Evolutionary conservation across 1,140 invertebrate genomes (phyloP).

Genomic region (Heliothis virescens): DNA sequence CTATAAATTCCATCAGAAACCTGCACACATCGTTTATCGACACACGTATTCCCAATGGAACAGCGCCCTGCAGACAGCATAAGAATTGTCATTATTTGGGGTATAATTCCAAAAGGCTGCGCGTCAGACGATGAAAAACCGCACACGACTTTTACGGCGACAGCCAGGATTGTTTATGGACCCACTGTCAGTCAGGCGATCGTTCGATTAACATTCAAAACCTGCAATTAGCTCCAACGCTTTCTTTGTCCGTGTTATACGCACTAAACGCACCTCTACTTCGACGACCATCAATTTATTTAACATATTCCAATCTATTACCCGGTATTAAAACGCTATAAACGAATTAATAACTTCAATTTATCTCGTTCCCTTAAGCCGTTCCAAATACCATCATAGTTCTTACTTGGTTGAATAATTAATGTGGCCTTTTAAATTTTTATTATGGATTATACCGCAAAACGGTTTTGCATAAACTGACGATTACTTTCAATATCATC

Average conservation of each 20-base stretch:
- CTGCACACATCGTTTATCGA: constrained; percentile 4
- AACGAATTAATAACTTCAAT: constrained; percentile 19
- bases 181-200: constrained; percentile 65
- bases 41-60: constrained; percentile 46
- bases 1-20: background rate
- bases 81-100: constrained; percentile 75
- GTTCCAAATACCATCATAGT: constrained; percentile 1
- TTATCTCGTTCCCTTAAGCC: background rate
- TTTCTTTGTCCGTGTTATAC: constrained; percentile 39
- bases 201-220: constrained; percentile 72
- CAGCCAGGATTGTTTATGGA: constrained; percentile 71
- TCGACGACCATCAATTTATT: background rate
- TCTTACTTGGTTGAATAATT: constrained; percentile 9
- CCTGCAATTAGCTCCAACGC: constrained; percentile 70
- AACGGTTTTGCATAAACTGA: constrained; percentile 36
- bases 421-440: constrained; percentile 29
- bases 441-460: background rate
- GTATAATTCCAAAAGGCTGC: constrained; percentile 71
- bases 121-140: constrained; percentile 79
- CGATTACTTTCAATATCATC: constrained; percentile 51
- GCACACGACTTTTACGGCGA: constrained; percentile 81
- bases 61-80: constrained; percentile 45
- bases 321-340: constrained; percentile 11
- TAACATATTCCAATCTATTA: constrained; percentile 22
- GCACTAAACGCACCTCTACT: constrained; percentile 1